Base-by-base conservation (phyloP, 2,113 vertebrate species). In the Amblyornis subalaris region DNA sequence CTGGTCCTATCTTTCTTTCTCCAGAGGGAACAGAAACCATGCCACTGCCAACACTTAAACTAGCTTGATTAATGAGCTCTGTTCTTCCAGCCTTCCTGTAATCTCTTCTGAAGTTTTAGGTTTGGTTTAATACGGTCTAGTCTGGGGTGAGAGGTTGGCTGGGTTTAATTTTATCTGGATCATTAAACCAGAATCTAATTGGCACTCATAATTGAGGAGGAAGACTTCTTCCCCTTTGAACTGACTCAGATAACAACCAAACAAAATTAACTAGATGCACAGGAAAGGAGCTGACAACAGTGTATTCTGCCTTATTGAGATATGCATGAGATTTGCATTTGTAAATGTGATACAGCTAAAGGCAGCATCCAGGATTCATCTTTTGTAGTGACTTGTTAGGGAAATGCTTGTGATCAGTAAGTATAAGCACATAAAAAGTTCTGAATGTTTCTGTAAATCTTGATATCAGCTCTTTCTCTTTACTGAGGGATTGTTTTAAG, bases 261-360 rank as follows among this genome's bases (percentile, higher is more conserved):
- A 47, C 24, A 58, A 87, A 91, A 90, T 94, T 86, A 93, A 93
- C n/a, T 65, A 54, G 40, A 77, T 88, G 38, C 69, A 70, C 42
- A 36, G 69, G 76, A 97, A 95, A 95, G 71, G 55, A 94, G 23
- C 48, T 88, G 72, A 53, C 53, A 90, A 60, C 47, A n/a, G 42
- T 47, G 58, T 83, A 62, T 89, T 93, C 77, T 92, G 28, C 42
- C 91, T 88, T 93, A 80, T 97, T 89, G 86, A 92, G 45, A 65
- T 76, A 20, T 84, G 71, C 57, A 38, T 85, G 50, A 95, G 79
- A 94, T 96, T 95, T 89, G 58, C 76, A 51, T 95, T 96, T 97
- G 74, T 79, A 90, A 93, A 91, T 20, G 51, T 94, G 44, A 61
- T 91, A 57, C 28, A 76, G 67, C 26, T 19, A 73, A 70, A 88